Evolutionary conservation across 2,113 vertebrate genomes (phyloP), one percentile per base, ranked within the genome.

Genomic region (Misgurnus mizolepis): DNA sequence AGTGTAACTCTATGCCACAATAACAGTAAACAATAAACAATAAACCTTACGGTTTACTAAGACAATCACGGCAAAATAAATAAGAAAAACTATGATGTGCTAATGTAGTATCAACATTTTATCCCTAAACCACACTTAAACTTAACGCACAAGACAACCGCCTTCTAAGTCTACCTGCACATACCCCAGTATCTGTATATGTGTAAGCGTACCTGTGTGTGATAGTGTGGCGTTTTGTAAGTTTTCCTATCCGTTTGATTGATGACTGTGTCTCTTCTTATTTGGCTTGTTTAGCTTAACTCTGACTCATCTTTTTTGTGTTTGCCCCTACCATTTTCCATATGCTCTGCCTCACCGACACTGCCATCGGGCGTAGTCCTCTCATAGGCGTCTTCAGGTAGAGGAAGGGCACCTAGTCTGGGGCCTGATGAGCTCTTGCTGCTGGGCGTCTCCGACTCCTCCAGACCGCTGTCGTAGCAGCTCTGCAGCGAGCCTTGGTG

Each of bases 271-370:
- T 67, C 62, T 76, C 67, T 75, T 68, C 8, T 76, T 75, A 49
- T 9, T 53, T 76, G 61, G 7, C 18, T 45, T 67, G 43, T 73
- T 83, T 64, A 76, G 72, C 67, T 70, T 78, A 74, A 22, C 78
- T 40, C 4, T 72, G 85, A 67, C 79, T 83, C 74, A 85, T 84
- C 80, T 86, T 83, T 83, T 65, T 90, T 73, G 91, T 97, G 95
- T 97, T 98, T 97, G 95, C 95, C 98, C 98, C 97, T 99, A 99
- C 98, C 98, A 99, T 99, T 99, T 97, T 99, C 98, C 97, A 99
- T 96, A 97, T 99, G 98, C 95, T 99, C 98, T 98, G 96, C 97
- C 97, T 99, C 98, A 98, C 98, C 98, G 96, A 99, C 97, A 98
- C 98, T 99, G 96, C 97, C 97, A 97, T 99, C 98, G 94, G 97